Percentiles rank a stretch among this genome's conserved stretches.
phyloP scores from a whole-genome alignment of 30 jellyfish, hydroid and myxozoan species.

The Hydractinia symbiolongicarpus region DNA sequence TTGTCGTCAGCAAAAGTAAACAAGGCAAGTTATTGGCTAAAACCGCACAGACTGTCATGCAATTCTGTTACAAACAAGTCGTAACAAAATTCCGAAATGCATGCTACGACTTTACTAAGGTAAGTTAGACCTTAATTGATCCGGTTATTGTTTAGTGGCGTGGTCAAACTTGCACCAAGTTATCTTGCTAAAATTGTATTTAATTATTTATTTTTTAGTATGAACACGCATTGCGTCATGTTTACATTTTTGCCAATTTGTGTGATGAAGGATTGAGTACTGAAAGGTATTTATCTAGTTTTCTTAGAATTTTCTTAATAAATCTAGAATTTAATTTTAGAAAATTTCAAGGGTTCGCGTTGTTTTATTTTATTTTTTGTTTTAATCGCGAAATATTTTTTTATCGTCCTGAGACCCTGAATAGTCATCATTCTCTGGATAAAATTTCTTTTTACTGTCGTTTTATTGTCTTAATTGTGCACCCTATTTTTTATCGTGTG shows the following conservation, averaged over 20 bases:
- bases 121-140: slow-evolving; percentile 6
- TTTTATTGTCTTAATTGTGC: no score
- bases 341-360: no score
- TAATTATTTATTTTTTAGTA: slow-evolving; percentile 46
- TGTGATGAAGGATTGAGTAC: slow-evolving; percentile 73
- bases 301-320: not conserved
- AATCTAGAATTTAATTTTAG: no score
- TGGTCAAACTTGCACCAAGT: not conserved
- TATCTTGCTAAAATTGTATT: not conserved
- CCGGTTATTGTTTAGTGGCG: not conserved
- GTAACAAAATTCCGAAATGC: slow-evolving; percentile 46
- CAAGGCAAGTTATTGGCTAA: slow-evolving; percentile 23
- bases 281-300: slow-evolving; percentile 40
- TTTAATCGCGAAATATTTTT: no score
- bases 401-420: no score
- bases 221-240: slow-evolving; percentile 91
- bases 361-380: no score
- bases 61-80: slow-evolving; percentile 60
- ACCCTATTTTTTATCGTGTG: no score
- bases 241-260: slow-evolving; percentile 76
- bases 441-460: no score
- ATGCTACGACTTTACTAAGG: slow-evolving; percentile 86
- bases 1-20: slow-evolving; percentile 32
- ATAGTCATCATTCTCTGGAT: no score
- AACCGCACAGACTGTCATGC: slow-evolving; percentile 48